Percentiles rank a stretch among this genome's conserved stretches.
Evolutionary conservation across 1,140 invertebrate genomes (phyloP).

Genomic region (Orius laevigatus): DNA sequence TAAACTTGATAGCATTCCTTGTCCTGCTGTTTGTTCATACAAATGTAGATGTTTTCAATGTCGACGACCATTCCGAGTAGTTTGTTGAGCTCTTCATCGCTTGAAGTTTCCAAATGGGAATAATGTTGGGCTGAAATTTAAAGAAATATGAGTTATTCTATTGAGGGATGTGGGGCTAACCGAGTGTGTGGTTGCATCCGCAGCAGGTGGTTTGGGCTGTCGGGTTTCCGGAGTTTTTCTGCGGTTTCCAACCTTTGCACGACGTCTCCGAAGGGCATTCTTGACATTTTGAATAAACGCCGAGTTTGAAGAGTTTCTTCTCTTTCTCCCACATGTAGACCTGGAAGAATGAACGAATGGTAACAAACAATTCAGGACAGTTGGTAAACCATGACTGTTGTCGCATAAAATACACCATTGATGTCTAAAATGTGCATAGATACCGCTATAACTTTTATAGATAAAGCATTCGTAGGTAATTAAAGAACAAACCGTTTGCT

Average conservation of each 20-base stretch:
- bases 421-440: too few species aligned
- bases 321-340: conserved; percentile 61
- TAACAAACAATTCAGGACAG: too few species aligned
- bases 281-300: conserved; percentile 78
- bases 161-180: conserved; percentile 26
- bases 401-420: too few species aligned
- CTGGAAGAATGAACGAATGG: conserved; percentile 25
- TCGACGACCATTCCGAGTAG: conserved; percentile 78
- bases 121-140: conserved; percentile 52
- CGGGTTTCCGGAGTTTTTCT: conserved; percentile 34
- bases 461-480: too few species aligned
- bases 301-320: conserved; percentile 75
- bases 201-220: conserved; percentile 50
- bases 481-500: too few species aligned
- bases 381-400: too few species aligned
- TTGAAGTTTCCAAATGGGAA: conserved; percentile 53
- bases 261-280: conserved; percentile 58
- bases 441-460: too few species aligned
- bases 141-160: not conserved
- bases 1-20: conserved; percentile 81
- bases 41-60: conserved; percentile 83
- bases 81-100: conserved; percentile 63
- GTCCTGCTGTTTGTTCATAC: conserved; percentile 77
- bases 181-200: conserved; percentile 63
- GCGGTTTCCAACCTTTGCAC: conserved; percentile 67